Evolutionary conservation across 2,888 invertebrate species (phyloP).

Genomic region (Ochropleura leucogaster): DNA sequence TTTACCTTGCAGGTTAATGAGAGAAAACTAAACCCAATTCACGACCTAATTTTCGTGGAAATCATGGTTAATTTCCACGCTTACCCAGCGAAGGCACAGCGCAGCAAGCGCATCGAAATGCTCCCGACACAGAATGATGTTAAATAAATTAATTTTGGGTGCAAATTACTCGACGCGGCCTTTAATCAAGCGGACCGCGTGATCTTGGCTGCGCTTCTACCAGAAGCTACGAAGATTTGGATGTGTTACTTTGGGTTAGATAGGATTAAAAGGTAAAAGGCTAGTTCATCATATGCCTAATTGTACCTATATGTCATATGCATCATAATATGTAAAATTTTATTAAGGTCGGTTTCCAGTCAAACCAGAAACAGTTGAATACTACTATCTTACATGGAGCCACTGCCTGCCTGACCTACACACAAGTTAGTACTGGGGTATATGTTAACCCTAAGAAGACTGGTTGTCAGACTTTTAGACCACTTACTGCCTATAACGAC

Average conservation of each 20-base stretch:
- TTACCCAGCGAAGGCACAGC: constrained; percentile 4
- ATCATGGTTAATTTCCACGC: constrained; percentile 21
- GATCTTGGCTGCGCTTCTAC: constrained; percentile 61
- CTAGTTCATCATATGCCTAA: too few relatives aligned
- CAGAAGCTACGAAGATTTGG: constrained; percentile 57
- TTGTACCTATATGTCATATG: too few relatives aligned
- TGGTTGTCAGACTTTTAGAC: too few relatives aligned
- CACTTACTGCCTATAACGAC: too few relatives aligned
- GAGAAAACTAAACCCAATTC: constrained; percentile 12
- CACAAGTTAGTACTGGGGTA: too few relatives aligned
- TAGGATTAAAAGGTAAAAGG: not conserved
- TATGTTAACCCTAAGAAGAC: too few relatives aligned
- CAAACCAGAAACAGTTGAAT: too few relatives aligned
- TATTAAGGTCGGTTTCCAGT: too few relatives aligned
- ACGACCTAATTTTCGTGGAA: constrained; percentile 10
- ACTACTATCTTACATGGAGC: too few relatives aligned
- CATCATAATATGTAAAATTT: too few relatives aligned
- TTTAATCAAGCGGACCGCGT: constrained; percentile 77
- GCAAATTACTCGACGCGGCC: constrained; percentile 77
- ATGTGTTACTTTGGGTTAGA: constrained; percentile 52
- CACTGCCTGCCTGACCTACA: too few relatives aligned
- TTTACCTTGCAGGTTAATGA: not conserved
- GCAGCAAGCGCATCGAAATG: constrained; percentile 47
- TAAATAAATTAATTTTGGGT: constrained; percentile 83
- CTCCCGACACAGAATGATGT: constrained; percentile 66